Base-by-base conservation (phyloP, 1,140 invertebrate genomes). In the Ips nitidus region DNA sequence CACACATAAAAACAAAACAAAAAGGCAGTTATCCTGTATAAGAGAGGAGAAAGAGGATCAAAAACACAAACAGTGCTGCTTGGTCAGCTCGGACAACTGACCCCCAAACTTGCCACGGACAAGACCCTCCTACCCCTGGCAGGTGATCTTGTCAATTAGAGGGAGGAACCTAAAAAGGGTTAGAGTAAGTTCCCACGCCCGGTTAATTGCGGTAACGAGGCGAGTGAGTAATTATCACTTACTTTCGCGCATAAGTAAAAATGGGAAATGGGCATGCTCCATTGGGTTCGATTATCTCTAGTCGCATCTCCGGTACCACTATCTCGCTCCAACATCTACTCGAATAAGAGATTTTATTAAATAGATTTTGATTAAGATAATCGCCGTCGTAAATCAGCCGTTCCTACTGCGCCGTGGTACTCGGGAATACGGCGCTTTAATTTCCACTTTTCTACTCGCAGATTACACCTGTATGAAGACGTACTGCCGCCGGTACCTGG, bases 281-380 rank as follows among this genome's bases (percentile, higher is more conserved):
- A 63, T 63, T 63, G 61, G 22, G 45, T 40, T 52, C 61, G 61
- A 63, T 52, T 63, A 63, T 63, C 61, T 50, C 8, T 8, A 40
- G 22, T 41, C n/a, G 8, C 43, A 52, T 52, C 50, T 52, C 38
- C 42, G 43, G 59, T 38, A 6, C 59, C 47, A 47, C 42, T 63
- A 63, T 63, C 61, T 50, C 61, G 2, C 8, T 36, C 61, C 43
- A 52, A 41, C 39, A 63, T 63, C 61, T 52, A 39, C 50, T 52
- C 4, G 61, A 63, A 63, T 63, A 63, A 40, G 61, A 63, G 61
- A 63, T 63, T 63, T 63, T 63, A 63, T 52, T 52, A 63, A 63
- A 63, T 63, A 63, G 61, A 63, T 63, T 63, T 63, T 63, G 61
- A 63, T 63, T 63, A 52, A 63, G 61, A 63, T 63, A 63, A 63